phyloP scores from a whole-genome alignment of 2,888 invertebrate species.

The Sphaerophoria taeniata region DNA sequence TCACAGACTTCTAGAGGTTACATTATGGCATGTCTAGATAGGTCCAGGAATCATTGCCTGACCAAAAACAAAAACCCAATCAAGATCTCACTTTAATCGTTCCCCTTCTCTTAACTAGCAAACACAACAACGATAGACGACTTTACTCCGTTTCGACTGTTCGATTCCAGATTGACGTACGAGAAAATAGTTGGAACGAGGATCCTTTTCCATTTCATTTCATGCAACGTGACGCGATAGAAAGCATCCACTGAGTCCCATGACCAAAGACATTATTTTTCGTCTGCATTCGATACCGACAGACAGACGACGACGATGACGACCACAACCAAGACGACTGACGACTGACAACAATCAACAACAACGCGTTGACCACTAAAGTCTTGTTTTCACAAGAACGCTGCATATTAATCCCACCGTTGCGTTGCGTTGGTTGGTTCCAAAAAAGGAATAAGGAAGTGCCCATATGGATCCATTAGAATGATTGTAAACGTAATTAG shows the following conservation, averaged over 20 bases:
- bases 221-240: conserved; percentile 25
- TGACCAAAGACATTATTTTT: conserved; percentile 58
- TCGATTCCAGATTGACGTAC: not conserved
- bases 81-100: conserved; percentile 70
- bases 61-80: conserved; percentile 69
- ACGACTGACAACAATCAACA: conserved; percentile 17
- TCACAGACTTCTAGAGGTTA: not conserved
- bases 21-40: conserved; percentile 1
- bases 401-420: conserved; percentile 47
- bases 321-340: conserved; percentile 5
- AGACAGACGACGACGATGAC: conserved; percentile 27
- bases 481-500: conserved; percentile 60
- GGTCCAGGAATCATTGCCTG: conserved; percentile 45
- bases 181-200: not conserved
- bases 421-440: conserved; percentile 2
- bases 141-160: conserved; percentile 5
- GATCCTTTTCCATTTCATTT: conserved; percentile 16
- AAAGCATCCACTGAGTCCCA: conserved; percentile 43
- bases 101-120: conserved; percentile 29
- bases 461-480: conserved; percentile 62
- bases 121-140: conserved; percentile 6
- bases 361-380: not conserved
- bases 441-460: conserved; percentile 72
- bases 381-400: conserved; percentile 37
- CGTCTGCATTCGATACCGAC: conserved; percentile 34